Evolutionary conservation across 2,113 vertebrate species (phyloP).

Genomic region (Carassius gibelio): DNA sequence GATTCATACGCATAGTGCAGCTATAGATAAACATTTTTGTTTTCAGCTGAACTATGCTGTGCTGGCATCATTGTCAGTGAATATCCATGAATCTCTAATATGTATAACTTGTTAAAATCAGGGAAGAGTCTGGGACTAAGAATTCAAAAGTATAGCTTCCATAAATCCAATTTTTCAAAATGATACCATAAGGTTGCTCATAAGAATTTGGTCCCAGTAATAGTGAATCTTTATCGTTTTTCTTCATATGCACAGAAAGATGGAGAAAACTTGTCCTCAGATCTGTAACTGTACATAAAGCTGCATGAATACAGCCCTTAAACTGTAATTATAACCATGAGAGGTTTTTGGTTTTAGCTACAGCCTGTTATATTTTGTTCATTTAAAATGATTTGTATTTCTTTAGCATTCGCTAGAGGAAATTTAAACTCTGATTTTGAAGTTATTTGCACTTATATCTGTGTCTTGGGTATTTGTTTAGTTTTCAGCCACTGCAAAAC

Average conservation of each 20-base stretch:
- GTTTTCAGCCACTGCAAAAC: neutral
- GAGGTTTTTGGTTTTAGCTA: neutral
- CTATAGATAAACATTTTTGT: neutral
- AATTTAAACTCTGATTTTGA: neutral
- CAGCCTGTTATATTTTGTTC: neutral
- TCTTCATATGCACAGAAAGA: neutral
- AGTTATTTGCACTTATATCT: neutral
- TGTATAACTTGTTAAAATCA: neutral
- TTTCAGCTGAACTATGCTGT: neutral
- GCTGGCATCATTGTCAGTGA: neutral
- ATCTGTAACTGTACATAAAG: constrained; percentile 8
- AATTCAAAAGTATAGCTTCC: neutral
- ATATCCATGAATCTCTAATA: neutral
- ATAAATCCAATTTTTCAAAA: neutral
- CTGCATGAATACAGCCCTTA: constrained; percentile 6
- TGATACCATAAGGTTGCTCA: neutral
- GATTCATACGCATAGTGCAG: neutral
- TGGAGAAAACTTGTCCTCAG: neutral
- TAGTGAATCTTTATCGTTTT: neutral
- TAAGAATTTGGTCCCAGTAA: neutral
- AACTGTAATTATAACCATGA: constrained; percentile 10
- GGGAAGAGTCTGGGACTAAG: neutral
- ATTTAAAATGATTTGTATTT: constrained; percentile 24
- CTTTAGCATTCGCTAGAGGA: neutral
- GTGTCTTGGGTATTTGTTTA: neutral